Conservation (phyloP, 2,797 vertebrate species). For the Sphaeramia orbicularis region DNA sequence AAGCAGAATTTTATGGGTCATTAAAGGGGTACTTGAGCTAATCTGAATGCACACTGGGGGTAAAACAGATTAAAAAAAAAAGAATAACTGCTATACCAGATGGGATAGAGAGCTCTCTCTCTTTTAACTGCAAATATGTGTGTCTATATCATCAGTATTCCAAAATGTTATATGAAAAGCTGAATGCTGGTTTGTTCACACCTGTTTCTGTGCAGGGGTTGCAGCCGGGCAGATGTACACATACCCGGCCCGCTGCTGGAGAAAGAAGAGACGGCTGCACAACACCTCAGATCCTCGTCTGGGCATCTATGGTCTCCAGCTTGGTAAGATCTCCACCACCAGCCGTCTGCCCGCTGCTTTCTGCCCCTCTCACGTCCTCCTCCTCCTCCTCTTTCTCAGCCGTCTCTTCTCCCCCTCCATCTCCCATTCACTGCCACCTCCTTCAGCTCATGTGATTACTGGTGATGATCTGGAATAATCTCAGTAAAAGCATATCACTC, state of each 20-base stretch:
- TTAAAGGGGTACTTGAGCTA: too few species aligned
- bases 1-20: too few species aligned
- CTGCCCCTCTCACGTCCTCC: constrained; percentile 16
- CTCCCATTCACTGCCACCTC: constrained; percentile 26
- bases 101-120: not conserved
- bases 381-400: not conserved
- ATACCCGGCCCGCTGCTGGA: constrained; percentile 97
- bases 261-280: constrained; percentile 96
- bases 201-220: constrained; percentile 79
- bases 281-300: constrained; percentile 92
- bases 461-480: constrained; percentile 70
- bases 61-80: too few species aligned
- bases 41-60: too few species aligned
- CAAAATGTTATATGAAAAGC: not conserved
- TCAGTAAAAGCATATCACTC: constrained; percentile 64
- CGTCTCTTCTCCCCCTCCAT: not conserved
- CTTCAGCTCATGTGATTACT: constrained; percentile 65
- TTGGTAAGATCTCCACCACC: constrained; percentile 84
- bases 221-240: constrained; percentile 95
- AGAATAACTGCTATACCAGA: too few species aligned
- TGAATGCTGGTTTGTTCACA: constrained; percentile 4
- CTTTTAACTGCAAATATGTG: not conserved
- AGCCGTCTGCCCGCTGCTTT: constrained; percentile 19
- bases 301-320: constrained; percentile 93
- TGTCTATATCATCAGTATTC: not conserved